phyloP scores from a whole-genome alignment of 1,140 invertebrate species.

The Scaptodrosophila lebanonensis region DNA sequence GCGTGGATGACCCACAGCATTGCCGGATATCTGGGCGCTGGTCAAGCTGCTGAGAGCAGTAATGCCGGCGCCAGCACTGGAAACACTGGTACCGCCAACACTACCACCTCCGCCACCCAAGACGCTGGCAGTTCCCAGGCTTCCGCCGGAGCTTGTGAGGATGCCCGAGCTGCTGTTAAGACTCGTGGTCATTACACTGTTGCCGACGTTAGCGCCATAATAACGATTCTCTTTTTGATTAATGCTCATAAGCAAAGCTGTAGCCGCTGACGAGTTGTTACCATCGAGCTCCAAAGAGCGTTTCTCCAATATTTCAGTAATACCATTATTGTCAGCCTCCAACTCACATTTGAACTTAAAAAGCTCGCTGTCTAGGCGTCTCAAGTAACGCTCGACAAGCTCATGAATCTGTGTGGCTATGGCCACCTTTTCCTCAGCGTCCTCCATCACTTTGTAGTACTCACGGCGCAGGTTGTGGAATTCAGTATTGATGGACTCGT shows the following conservation, averaged over 20 bases:
- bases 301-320: conserved; percentile 97
- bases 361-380: conserved; percentile 94
- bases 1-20: conserved; percentile 28
- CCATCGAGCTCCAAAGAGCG: conserved; percentile 88
- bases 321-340: conserved; percentile 98
- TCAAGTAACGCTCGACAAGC: conserved; percentile 93
- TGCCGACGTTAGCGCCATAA: conserved; percentile 61
- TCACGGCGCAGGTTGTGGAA: conserved; percentile 91
- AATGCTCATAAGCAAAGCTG: conserved; percentile 55
- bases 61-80: conserved; percentile 6
- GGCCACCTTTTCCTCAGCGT: conserved; percentile 92
- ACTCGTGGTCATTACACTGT: neutral
- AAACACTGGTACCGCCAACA: neutral
- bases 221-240: conserved; percentile 79
- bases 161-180: conserved; percentile 31
- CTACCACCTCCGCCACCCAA: neutral
- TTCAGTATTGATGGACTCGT: conserved; percentile 88
- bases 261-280: conserved; percentile 73
- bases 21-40: neutral
- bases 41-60: neutral
- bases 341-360: conserved; percentile 99
- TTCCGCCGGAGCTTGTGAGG: conserved; percentile 17
- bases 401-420: conserved; percentile 96
- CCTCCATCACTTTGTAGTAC: conserved; percentile 94
- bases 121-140: neutral